Percentiles rank a stretch among this genome's conserved stretches.
phyloP scores from a whole-genome alignment of 2,888 invertebrate species.

The Papilio gigon region DNA sequence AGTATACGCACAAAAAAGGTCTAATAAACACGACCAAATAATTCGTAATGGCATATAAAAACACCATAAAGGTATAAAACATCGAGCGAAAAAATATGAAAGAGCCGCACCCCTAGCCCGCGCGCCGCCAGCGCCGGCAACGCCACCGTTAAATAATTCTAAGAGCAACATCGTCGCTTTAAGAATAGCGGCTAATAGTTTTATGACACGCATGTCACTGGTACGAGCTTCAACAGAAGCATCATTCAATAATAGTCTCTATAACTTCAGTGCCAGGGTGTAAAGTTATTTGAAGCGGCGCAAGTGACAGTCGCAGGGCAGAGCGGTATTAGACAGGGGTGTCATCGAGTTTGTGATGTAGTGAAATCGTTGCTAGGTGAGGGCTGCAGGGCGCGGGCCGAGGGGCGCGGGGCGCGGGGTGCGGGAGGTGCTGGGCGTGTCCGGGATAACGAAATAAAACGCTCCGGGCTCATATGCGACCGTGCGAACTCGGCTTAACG shows the following conservation, averaged over 20 bases:
- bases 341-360: constrained; percentile 70
- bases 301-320: constrained; percentile 75
- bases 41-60: constrained; percentile 75
- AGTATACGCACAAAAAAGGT: constrained; percentile 71
- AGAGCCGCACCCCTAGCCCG: constrained; percentile 67
- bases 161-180: constrained; percentile 70
- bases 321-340: constrained; percentile 75
- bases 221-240: constrained; percentile 51
- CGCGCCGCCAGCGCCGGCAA: constrained; percentile 53
- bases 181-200: constrained; percentile 81
- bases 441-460: constrained; percentile 78
- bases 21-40: constrained; percentile 69
- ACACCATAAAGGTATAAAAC: constrained; percentile 65
- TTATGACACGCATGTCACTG: constrained; percentile 80
- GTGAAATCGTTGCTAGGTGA: constrained; percentile 64
- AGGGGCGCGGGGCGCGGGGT: constrained; percentile 55
- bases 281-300: constrained; percentile 50
- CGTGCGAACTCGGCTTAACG: constrained; percentile 80
- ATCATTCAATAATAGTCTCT: constrained; percentile 57
- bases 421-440: constrained; percentile 62
- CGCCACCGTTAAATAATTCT: constrained; percentile 64
- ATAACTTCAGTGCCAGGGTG: constrained; percentile 53
- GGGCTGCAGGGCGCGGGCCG: constrained; percentile 56
- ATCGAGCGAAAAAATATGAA: constrained; percentile 62
- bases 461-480: constrained; percentile 66